These are phyloP conservation scores for Sphaerophoria rueppellii DNA, from an alignment of 2,888 invertebrate genomes.

Conservation along the genomic window DNA sequence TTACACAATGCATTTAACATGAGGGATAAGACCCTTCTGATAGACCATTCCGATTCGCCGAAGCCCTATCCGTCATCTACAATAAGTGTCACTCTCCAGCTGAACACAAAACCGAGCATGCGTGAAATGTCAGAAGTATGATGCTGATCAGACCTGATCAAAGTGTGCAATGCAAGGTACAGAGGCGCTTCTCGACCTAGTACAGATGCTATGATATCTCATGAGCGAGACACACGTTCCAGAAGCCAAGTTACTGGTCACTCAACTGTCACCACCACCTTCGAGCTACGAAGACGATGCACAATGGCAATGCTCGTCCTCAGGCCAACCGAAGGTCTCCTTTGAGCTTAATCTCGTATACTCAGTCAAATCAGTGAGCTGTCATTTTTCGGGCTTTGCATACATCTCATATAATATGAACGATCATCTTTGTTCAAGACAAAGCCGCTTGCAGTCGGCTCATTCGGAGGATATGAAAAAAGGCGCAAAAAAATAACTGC, in stretches of 20 bases:
- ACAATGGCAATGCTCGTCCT: background rate
- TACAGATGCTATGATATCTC: conserved; percentile 51
- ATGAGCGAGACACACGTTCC: conserved; percentile 25
- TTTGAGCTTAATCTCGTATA: conserved; percentile 1
- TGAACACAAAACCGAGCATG: conserved; percentile 43
- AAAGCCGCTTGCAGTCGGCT: background rate
- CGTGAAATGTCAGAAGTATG: conserved; percentile 65
- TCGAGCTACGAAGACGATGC: background rate
- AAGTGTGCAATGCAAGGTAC: conserved; percentile 41
- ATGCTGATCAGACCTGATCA: conserved; percentile 1
- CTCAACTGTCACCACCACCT: conserved; percentile 48
- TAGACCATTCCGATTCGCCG: background rate
- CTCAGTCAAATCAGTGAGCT: conserved; percentile 70
- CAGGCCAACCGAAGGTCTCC: background rate
- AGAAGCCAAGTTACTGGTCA: conserved; percentile 59
- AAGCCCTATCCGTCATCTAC: conserved; percentile 67
- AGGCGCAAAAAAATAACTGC: conserved; percentile 5
- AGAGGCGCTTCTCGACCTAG: conserved; percentile 18
- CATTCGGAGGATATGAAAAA: conserved; percentile 1
- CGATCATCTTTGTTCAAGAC: conserved; percentile 22
- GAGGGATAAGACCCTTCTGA: conserved; percentile 23
- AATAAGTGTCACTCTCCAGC: conserved; percentile 62
- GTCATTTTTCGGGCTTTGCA: conserved; percentile 61
- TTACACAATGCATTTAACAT: conserved; percentile 65
- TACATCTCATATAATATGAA: conserved; percentile 12